Evolutionary conservation across 2,797 vertebrate species (phyloP).

Genomic region (Vultur gryphus): DNA sequence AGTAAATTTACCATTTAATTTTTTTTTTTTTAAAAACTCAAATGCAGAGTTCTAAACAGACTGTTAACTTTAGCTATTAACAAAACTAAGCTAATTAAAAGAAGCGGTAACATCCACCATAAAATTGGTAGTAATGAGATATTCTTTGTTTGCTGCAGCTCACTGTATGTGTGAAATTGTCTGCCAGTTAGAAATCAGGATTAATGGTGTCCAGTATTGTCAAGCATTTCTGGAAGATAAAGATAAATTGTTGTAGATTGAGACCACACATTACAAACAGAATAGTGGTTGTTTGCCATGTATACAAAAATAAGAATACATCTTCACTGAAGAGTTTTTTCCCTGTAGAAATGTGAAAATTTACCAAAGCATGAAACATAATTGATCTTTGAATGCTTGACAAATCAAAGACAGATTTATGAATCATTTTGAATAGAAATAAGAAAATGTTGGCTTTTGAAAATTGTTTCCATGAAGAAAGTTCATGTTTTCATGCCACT

Average conservation of each 20-base stretch:
- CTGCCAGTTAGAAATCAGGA: slow-evolving; percentile 6
- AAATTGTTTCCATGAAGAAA: neutral
- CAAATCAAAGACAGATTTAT: neutral
- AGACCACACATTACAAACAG: neutral
- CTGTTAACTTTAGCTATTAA: neutral
- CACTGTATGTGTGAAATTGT: neutral
- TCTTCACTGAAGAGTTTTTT: neutral
- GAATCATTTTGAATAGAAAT: neutral
- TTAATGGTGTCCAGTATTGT: neutral
- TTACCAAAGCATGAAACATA: neutral
- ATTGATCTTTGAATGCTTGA: neutral
- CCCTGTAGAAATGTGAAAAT: neutral
- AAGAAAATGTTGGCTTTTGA: neutral
- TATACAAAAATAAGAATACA: neutral
- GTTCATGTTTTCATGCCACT: neutral
- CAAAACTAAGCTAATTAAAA: neutral
- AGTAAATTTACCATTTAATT: neutral
- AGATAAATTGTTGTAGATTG: neutral
- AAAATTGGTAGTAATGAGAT: neutral
- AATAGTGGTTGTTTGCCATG: neutral
- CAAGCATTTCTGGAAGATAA: neutral
- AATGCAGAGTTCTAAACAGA: neutral
- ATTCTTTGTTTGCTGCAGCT: neutral
- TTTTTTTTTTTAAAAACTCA: neutral
- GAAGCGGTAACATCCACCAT: neutral